Conservation (phyloP, 2,797 vertebrate species). For the Enteromius afrohamiltoni region DNA sequence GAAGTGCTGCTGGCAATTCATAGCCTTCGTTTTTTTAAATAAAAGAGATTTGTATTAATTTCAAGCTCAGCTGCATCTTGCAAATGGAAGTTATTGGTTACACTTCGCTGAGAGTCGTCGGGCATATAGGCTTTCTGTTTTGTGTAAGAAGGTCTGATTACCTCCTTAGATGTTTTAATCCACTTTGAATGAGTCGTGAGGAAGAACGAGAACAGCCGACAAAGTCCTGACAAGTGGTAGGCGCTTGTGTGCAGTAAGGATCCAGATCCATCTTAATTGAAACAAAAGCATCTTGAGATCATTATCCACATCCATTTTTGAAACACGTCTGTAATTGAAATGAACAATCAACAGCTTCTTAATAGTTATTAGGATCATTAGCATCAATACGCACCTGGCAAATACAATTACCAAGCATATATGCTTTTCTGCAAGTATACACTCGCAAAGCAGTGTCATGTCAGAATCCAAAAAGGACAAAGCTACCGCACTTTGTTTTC, state of each 20-base stretch:
- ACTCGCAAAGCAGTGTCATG: neutral
- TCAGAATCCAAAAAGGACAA: slow-evolving; percentile 15
- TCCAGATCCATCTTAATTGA: slow-evolving; percentile 43
- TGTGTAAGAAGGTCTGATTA: slow-evolving; percentile 52
- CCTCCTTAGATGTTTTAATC: slow-evolving; percentile 59
- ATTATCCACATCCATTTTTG: slow-evolving; percentile 30
- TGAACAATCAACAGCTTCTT: slow-evolving; percentile 17
- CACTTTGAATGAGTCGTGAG: slow-evolving; percentile 40
- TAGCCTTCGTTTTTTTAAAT: slow-evolving; percentile 51
- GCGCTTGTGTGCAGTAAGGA: slow-evolving; percentile 9
- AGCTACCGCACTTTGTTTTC: slow-evolving; percentile 20
- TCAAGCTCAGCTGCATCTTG: slow-evolving; percentile 60
- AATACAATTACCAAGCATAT: slow-evolving; percentile 11
- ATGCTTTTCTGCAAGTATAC: neutral
- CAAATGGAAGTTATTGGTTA: slow-evolving; percentile 60
- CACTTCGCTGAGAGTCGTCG: slow-evolving; percentile 48
- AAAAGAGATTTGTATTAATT: slow-evolving; percentile 61
- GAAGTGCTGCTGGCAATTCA: slow-evolving; percentile 46
- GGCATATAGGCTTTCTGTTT: slow-evolving; percentile 52
- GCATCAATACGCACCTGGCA: slow-evolving; percentile 10
- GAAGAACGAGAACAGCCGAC: slow-evolving; percentile 12
- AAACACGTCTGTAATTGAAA: slow-evolving; percentile 9
- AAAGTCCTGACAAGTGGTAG: slow-evolving; percentile 28
- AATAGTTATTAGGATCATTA: slow-evolving; percentile 36
- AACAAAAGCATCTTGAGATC: slow-evolving; percentile 30